Conservation (phyloP, 2,797 vertebrate species). For the Aldrovandia affinis region DNA sequence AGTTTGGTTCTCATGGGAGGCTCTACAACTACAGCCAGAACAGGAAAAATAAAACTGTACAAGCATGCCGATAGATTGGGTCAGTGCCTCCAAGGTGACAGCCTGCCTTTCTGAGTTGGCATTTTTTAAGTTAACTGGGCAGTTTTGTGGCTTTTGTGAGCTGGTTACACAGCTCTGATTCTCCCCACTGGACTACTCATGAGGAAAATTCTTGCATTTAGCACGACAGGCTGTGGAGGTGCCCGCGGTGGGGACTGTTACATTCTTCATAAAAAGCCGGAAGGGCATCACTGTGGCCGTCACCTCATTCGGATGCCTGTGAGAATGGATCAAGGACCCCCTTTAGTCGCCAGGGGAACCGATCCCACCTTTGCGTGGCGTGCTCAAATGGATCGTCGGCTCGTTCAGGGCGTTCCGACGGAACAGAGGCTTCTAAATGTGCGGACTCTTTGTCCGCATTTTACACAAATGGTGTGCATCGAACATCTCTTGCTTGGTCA, state of each 20-base stretch:
- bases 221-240: slow-evolving; percentile 24
- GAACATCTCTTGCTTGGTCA: neutral
- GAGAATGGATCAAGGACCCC: neutral
- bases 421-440: neutral
- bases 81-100: too few species aligned
- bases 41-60: too few species aligned
- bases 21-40: neutral
- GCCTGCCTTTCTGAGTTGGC: neutral
- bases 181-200: slow-evolving; percentile 6
- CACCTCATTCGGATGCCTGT: neutral
- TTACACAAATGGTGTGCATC: neutral
- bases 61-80: too few species aligned
- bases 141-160: neutral
- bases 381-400: neutral
- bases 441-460: neutral
- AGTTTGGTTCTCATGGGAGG: neutral
- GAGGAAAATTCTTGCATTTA: slow-evolving; percentile 28
- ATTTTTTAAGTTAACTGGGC: too few species aligned
- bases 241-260: slow-evolving; percentile 27
- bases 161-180: neutral
- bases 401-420: neutral
- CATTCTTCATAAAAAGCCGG: slow-evolving; percentile 26
- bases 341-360: neutral
- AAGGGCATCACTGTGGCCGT: slow-evolving; percentile 31
- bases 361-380: neutral